Conservation (phyloP, 2,888 invertebrate species). For the Agrypnus murinus region DNA sequence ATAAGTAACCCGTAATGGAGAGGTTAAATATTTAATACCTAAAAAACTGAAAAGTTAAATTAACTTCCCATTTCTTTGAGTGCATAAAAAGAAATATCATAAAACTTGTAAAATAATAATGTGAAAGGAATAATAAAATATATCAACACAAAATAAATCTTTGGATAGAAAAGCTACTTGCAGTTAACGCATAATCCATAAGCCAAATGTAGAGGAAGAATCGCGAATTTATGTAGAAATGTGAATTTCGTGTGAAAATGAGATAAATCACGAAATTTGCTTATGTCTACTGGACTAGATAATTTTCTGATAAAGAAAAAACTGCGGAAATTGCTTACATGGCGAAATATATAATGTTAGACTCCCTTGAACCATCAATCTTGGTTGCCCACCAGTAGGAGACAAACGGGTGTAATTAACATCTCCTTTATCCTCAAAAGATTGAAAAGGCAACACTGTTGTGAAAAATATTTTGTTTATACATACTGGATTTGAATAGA, state of each 20-base stretch:
- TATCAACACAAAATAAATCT: constrained; percentile 32
- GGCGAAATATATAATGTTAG: constrained; percentile 33
- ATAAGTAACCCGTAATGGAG: no score
- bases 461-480: constrained; percentile 11
- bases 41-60: no score
- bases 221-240: constrained; percentile 36
- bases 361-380: constrained; percentile 34
- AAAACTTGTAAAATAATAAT: neutral
- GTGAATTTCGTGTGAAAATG: constrained; percentile 34
- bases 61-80: no score
- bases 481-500: neutral
- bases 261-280: constrained; percentile 39
- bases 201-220: constrained; percentile 38
- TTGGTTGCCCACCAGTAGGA: constrained; percentile 30
- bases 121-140: constrained; percentile 26
- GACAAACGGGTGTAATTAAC: constrained; percentile 36
- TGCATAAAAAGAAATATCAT: neutral
- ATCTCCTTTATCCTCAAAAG: constrained; percentile 23
- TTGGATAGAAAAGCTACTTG: constrained; percentile 13
- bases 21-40: no score
- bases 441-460: neutral
- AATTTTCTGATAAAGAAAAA: constrained; percentile 43
- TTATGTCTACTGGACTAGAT: constrained; percentile 40
- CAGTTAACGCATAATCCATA: constrained; percentile 32
- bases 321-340: constrained; percentile 34